Percentiles rank a stretch among this genome's conserved stretches.
Evolutionary conservation across 2,888 invertebrate species (phyloP).

Genomic region (Eupithecia centaureata): DNA sequence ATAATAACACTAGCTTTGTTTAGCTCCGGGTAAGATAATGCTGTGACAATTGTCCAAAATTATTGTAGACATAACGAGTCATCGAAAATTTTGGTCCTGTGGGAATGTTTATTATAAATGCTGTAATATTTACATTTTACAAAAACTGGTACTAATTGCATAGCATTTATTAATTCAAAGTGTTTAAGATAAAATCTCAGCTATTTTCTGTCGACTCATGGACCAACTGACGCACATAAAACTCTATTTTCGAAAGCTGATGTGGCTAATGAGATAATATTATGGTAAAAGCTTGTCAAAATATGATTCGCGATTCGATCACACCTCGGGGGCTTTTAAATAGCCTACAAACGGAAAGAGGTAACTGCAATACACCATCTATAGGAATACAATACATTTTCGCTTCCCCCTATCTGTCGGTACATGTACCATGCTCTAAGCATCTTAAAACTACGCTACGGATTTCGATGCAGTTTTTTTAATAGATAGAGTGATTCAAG

Average conservation of each 20-base stretch:
- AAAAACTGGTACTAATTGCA: not conserved
- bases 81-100: too few relatives aligned
- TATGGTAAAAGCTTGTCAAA: conserved; percentile 45
- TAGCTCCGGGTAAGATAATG: too few relatives aligned
- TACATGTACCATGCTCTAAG: too few relatives aligned
- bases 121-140: not conserved
- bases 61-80: too few relatives aligned
- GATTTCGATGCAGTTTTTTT: too few relatives aligned
- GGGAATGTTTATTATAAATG: too few relatives aligned
- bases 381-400: too few relatives aligned
- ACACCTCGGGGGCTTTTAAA: conserved; percentile 36
- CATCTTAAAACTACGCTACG: too few relatives aligned
- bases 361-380: not conserved
- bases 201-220: conserved; percentile 1
- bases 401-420: too few relatives aligned
- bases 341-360: not conserved
- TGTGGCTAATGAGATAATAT: conserved; percentile 29
- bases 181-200: conserved; percentile 7
- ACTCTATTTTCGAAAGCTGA: conserved; percentile 13
- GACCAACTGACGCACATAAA: conserved; percentile 5
- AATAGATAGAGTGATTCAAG: too few relatives aligned
- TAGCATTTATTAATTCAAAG: not conserved
- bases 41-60: too few relatives aligned
- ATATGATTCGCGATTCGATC: conserved; percentile 44
- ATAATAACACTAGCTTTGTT: too few relatives aligned